Evolutionary conservation across 1,140 invertebrate genomes (phyloP), one percentile per base, ranked within the genome.

Genomic region (Stenopsyche tienmushanensis): DNA sequence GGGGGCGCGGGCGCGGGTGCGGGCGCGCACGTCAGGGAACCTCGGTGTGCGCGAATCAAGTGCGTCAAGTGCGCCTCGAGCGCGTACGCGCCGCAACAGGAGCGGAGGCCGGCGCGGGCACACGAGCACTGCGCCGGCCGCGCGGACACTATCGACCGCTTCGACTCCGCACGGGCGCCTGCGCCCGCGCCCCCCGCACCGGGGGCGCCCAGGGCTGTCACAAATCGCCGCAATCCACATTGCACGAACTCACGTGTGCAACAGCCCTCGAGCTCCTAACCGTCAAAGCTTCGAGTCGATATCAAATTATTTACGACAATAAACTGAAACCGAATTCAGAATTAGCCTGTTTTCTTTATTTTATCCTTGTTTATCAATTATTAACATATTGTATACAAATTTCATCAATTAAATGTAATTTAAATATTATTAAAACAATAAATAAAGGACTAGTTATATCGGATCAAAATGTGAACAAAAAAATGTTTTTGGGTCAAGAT

Each of bases 61-160:
- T 26, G 25, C 2, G 53, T 29, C 21, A 55, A 26, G 21, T 1
- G 26, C 21, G 53, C 49, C 20, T n/a, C 13, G 29, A 34, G 29
- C 29, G 29, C 29, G 29, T 7, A 7, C 9, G 58, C 8, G 21
- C 45, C 23, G 45, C 24, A 15, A 15, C 2, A 20, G 2, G n/a
- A 3, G 24, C n/a, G 3, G 53, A 29, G 24, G n/a, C 54, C 42
- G 58, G 45, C 34, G 58, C 41, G 58, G 34, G 42, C 58, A 15
- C 42, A 53, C 63, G 44, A 18, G 26, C 59, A 49, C 47, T 54
- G 62, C 55, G 63, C 53, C 53, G 53, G 62, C 26, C 50, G 50
- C 41, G 26, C 49, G 58, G 9, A 23, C 29, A 34, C 44, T 65
- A 65, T 65, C 54, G 64, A 65, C 54, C 64, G 24, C 29, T 13